Evolutionary conservation across 2,888 invertebrate species (phyloP), one percentile per base, ranked within the genome.

Genomic region (Meandrusa payeni): DNA sequence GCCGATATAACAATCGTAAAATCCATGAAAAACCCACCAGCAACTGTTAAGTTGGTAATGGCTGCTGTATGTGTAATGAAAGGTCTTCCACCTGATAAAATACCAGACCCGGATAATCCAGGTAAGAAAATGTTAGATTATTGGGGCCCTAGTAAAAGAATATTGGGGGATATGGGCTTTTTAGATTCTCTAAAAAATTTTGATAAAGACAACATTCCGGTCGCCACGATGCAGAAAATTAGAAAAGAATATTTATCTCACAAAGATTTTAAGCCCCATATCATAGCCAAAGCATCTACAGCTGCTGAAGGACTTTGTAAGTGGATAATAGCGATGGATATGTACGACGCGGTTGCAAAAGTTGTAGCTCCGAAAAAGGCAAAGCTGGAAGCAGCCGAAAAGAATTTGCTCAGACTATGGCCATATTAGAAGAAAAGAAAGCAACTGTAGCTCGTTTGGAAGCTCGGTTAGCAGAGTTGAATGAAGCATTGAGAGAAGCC

Each of bases 281-380:
- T 94, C 41, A 93, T 96, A 40, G 94, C 94, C 6, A 95, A 96
- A 76, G 97, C 97, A 0, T 98, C 97, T 0, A 93, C 95, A 51
- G 98, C 98, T 2, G 98, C 97, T 11, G 97, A 98, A 83, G 97
- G 97, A 37, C 85, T 96, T 24, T 96, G 96, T 70, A 94, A 95
- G 69, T 97, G 97, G 97, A 94, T 97, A 36, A 91, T 94, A 51
- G 96, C 96, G 1, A 94, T 97, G 92, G 95, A 96, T 63, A 92
- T 94, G 78, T 97, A 97, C 67, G 96, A 97, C 67, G 91, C 91
- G 31, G 94, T 95, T 1, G 93, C 94, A 31, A 95, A 94, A 79
- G 91, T 92, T 28, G 94, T 95, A 5, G 95, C 94, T 5, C 96
- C 96, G 0, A 97, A 97, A 76, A 95, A 95, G 69, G 93, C 91